Evolutionary conservation across 35 echinoderm and acorn worm genomes (phyloP), one percentile per base, ranked within the genome.

Genomic region (Apostichopus japonicus): DNA sequence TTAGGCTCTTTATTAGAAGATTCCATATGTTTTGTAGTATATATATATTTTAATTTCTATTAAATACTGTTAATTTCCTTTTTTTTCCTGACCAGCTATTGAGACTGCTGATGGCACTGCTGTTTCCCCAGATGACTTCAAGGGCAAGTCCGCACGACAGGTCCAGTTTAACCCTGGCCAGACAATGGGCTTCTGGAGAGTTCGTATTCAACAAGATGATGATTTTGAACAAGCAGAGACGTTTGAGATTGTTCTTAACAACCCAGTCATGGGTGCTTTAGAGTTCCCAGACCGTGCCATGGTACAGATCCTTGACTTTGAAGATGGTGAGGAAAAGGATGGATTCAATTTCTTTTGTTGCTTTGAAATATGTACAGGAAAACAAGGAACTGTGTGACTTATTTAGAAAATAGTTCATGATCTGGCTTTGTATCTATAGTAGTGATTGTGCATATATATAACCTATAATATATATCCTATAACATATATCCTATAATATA

Each of bases 161-260:
- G 95, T 99, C 16, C 97, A 96, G 67, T 99, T 99, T 80, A 99
- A 99, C 93, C 97, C 97, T 8, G 97, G 97, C 56, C 95, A 99
- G 93, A 96, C 95, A 10, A 94, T 93, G 84, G 97, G 97, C 80
- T 96, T 95, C 91, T 96, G 95, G 97, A 90, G 94, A 15, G 95
- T 99, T 23, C 91, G 92, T 7, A 99, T 99, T 81, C 25, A 89
- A 23, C 53, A 95, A 52, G 97, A 99, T 67, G 58, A 77, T 3
- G 1, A 77, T 5, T 99, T 65, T 86, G 95, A 96, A 87, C 92
- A 99, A 65, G 15, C 92, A 1, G 97, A 99, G 91, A 56, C 75
- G 6, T 99, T 99, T 79, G 92, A 94, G 25, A 90, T 99, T 27
- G 79, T 94, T 84, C 97, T 99, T 51, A 88, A 95, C 65, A 95